These are phyloP conservation scores for Wiebesia pumilae DNA, from an alignment of 1,140 invertebrate species.

Conservation along the genomic window DNA sequence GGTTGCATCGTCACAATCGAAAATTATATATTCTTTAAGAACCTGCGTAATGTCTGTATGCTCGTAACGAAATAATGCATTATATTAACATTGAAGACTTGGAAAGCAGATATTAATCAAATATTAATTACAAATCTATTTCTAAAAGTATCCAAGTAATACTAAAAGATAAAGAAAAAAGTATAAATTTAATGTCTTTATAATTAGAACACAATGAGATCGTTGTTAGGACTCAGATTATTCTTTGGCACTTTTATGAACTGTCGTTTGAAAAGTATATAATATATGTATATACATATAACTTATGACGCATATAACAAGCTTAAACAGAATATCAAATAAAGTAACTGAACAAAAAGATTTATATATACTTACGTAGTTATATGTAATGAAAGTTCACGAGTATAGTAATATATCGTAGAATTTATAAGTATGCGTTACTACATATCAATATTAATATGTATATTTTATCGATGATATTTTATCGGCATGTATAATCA, in stretches of 20 bases:
- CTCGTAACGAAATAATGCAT: neutral
- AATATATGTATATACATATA: neutral
- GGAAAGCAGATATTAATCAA: neutral
- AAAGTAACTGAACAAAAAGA: neutral
- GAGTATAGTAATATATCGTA: too few species aligned
- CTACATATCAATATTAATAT: neutral
- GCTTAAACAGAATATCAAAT: neutral
- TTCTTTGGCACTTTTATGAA: slow-evolving; percentile 53
- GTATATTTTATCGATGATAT: neutral
- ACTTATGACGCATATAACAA: neutral
- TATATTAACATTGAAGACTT: neutral
- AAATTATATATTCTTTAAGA: neutral
- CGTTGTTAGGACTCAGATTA: neutral
- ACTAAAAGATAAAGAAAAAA: neutral
- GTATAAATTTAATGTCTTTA: neutral
- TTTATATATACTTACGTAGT: neutral
- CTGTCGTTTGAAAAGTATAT: slow-evolving; percentile 22
- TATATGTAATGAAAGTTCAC: too few species aligned
- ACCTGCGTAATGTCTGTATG: neutral
- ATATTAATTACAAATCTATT: neutral
- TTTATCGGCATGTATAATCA: neutral
- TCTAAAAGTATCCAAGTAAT: neutral
- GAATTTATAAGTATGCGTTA: neutral
- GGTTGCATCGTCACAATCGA: neutral
- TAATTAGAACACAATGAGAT: neutral